phyloP scores from a whole-genome alignment of 2,113 vertebrate species.

The Odocoileus hemionus region DNA sequence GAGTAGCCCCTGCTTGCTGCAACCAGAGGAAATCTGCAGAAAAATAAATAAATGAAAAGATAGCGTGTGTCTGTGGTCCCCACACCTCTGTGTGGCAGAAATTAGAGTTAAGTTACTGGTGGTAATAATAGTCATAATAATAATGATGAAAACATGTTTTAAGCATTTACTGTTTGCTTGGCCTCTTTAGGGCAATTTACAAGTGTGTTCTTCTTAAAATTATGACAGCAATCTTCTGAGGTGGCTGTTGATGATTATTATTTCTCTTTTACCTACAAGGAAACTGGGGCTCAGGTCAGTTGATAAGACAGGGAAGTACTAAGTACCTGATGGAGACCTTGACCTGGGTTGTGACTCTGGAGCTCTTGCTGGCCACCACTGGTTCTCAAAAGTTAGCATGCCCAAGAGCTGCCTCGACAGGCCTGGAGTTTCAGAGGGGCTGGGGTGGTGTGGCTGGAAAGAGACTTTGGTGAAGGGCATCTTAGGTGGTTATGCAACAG shows the following conservation, averaged over 20 bases:
- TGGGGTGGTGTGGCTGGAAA: not conserved
- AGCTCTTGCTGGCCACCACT: not conserved
- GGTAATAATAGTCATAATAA: not conserved
- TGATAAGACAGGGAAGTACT: too few species aligned
- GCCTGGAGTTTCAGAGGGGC: not conserved
- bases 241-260: not conserved
- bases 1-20: not conserved
- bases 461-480: not conserved
- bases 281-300: not conserved
- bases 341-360: not conserved
- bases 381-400: not conserved
- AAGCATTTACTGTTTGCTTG: not conserved
- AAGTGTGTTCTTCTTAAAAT: not conserved
- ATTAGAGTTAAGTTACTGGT: not conserved
- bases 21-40: not conserved
- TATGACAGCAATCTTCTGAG: not conserved
- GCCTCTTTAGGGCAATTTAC: not conserved
- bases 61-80: fast-evolving
- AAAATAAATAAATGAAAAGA: not conserved
- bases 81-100: fast-evolving
- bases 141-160: not conserved
- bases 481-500: not conserved
- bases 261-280: not conserved
- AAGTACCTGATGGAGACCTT: not conserved
- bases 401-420: fast-evolving